A percentile compares a stretch with the other conserved stretches of the same genome.
Conservation (phyloP, 1,140 invertebrate species). For the Chlorops oryzae region DNA sequence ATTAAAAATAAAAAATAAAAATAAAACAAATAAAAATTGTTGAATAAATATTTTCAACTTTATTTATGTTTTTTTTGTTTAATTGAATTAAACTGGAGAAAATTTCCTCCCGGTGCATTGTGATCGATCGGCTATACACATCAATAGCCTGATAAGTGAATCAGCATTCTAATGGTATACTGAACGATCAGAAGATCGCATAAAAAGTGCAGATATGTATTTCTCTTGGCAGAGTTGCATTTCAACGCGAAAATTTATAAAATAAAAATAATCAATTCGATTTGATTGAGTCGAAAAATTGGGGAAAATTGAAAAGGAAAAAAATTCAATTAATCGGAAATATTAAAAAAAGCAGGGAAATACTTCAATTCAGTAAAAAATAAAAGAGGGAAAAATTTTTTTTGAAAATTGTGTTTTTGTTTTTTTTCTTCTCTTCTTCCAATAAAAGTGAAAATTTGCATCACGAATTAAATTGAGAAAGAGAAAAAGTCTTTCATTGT, state of each 20-base stretch:
- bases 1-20: too few species aligned
- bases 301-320: background rate
- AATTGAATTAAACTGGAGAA: too few species aligned
- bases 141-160: too few species aligned
- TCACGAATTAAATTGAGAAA: background rate
- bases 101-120: too few species aligned
- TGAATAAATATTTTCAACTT: constrained; percentile 19
- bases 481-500: constrained; percentile 7
- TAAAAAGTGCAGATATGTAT: too few species aligned
- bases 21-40: constrained; percentile 8
- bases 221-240: too few species aligned
- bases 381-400: background rate
- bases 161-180: too few species aligned
- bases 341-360: background rate
- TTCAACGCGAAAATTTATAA: background rate
- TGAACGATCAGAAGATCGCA: too few species aligned
- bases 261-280: background rate
- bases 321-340: constrained; percentile 1
- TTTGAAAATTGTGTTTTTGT: background rate
- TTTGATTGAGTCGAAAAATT: background rate
- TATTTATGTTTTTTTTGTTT: constrained; percentile 24
- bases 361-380: background rate
- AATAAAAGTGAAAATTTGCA: background rate
- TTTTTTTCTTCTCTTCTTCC: background rate
- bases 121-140: too few species aligned